phyloP scores from a whole-genome alignment of 2,888 invertebrate species.

The Escarpia spicata region DNA sequence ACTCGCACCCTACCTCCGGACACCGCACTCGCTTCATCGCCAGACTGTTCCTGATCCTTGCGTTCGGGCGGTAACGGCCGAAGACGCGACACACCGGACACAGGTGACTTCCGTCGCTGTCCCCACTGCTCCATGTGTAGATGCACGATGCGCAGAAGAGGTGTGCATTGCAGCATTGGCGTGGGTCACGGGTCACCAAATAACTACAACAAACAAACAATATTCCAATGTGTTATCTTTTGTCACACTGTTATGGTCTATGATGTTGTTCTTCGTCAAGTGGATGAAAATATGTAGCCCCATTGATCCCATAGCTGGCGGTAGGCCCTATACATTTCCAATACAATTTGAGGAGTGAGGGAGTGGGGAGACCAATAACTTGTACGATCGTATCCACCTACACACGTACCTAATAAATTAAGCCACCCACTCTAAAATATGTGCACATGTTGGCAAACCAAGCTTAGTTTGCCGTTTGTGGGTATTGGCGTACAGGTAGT shows the following conservation, averaged over 20 bases:
- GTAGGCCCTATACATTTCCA: too few relatives aligned
- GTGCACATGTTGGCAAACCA: too few relatives aligned
- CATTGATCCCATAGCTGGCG: too few relatives aligned
- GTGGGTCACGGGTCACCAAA: slow-evolving; percentile 52
- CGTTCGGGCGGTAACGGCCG: slow-evolving; percentile 48
- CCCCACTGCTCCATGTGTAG: slow-evolving; percentile 56
- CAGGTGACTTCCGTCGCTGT: slow-evolving; percentile 45
- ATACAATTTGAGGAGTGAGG: too few relatives aligned
- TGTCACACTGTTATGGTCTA: background rate
- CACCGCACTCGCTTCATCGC: slow-evolving; percentile 50
- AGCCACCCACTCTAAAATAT: too few relatives aligned
- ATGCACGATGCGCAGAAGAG: slow-evolving; percentile 57
- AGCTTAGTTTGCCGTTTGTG: too few relatives aligned
- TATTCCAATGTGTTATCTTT: slow-evolving; percentile 18
- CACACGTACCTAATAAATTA: too few relatives aligned
- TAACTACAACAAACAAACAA: slow-evolving; percentile 47
- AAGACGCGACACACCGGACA: slow-evolving; percentile 56
- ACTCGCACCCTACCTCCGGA: slow-evolving; percentile 49
- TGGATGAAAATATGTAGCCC: background rate
- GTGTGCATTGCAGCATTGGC: slow-evolving; percentile 54
- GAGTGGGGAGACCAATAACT: too few relatives aligned
- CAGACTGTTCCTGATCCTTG: slow-evolving; percentile 48
- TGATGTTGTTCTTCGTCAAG: background rate
- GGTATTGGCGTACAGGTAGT: too few relatives aligned
- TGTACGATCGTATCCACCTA: too few relatives aligned